phyloP scores from a whole-genome alignment of 2,113 vertebrate species.

The Antennarius striatus region DNA sequence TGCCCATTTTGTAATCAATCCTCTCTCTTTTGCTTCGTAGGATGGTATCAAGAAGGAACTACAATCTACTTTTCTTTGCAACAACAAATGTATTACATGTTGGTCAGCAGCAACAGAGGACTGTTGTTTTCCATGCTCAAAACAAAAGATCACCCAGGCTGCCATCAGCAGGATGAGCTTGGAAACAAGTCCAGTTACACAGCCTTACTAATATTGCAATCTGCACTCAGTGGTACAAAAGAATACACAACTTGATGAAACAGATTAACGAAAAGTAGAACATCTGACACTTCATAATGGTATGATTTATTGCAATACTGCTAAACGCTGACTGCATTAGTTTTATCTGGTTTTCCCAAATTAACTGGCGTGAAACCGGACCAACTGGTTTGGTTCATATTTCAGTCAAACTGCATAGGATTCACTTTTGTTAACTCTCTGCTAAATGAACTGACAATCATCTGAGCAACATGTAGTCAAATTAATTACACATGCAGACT shows the following conservation, averaged over 20 bases:
- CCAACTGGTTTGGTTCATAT: background rate
- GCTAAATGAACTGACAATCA: no score
- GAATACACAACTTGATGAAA: background rate
- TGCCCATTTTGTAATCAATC: background rate
- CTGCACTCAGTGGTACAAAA: background rate
- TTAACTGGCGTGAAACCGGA: background rate
- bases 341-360: no score
- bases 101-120: constrained; percentile 25
- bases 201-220: background rate
- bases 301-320: no score
- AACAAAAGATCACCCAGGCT: constrained; percentile 11
- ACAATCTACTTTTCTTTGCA: constrained; percentile 14
- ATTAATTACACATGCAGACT: no score
- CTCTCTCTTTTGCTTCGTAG: constrained; percentile 17
- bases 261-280: no score
- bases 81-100: constrained; percentile 53
- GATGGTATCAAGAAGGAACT: constrained; percentile 35
- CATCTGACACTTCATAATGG: no score
- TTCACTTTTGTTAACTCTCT: no score
- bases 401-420: no score
- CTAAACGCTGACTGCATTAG: no score
- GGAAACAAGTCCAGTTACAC: constrained; percentile 15
- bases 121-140: constrained; percentile 27
- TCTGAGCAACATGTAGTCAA: no score
- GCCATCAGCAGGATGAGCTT: constrained; percentile 26